phyloP scores from a whole-genome alignment of 2,888 invertebrate species.

The Nycteola revayana region DNA sequence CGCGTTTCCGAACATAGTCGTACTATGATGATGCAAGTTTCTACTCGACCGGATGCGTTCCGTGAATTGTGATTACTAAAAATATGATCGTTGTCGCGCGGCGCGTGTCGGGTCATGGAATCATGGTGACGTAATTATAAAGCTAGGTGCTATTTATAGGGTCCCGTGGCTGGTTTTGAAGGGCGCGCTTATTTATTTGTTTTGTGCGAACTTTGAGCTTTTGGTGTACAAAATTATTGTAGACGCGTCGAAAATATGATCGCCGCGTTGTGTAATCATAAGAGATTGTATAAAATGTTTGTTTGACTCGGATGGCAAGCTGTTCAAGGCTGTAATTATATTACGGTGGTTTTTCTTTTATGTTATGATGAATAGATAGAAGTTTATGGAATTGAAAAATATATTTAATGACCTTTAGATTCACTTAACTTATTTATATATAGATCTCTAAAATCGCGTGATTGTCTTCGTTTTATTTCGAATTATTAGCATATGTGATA shows the following conservation, averaged over 20 bases:
- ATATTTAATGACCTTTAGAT: no score
- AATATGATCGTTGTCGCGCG: conserved; percentile 12
- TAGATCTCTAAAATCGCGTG: no score
- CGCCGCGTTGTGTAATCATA: no score
- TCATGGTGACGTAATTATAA: conserved; percentile 20
- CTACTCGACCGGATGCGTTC: conserved; percentile 17
- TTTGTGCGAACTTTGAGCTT: conserved; percentile 15
- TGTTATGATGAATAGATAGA: no score
- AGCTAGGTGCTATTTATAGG: conserved; percentile 31
- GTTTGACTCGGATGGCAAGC: no score
- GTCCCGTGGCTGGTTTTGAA: conserved; percentile 18
- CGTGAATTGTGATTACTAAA: conserved; percentile 12
- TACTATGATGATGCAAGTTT: conserved; percentile 26
- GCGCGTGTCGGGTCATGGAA: conserved; percentile 22
- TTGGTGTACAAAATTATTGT: conserved; percentile 12
- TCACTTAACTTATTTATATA: no score
- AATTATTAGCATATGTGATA: no score
- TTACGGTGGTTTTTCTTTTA: no score
- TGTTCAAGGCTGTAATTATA: no score
- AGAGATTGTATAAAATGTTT: no score
- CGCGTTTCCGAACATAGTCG: conserved; percentile 32
- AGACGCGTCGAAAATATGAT: neutral
- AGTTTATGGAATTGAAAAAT: no score
- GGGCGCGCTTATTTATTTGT: conserved; percentile 16
- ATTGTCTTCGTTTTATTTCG: conserved; percentile 3